Evolutionary conservation across 2,888 invertebrate species (phyloP).

Genomic region (Ophion costatus): DNA sequence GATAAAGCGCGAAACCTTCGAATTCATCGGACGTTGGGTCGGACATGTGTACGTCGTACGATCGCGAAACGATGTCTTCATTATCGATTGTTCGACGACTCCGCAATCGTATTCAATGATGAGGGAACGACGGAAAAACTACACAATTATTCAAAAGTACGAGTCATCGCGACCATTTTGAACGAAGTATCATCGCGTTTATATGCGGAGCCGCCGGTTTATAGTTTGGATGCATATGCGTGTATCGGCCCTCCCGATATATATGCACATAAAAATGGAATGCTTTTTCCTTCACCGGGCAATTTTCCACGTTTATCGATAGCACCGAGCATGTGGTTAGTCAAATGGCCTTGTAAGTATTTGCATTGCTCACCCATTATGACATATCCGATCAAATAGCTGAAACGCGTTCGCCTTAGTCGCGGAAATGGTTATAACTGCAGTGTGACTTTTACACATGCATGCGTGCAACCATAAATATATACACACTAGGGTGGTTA

Average conservation of each 20-base stretch:
- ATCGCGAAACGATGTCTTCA: conserved; percentile 8
- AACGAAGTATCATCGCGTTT: not conserved
- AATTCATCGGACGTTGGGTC: not conserved
- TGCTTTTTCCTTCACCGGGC: not conserved
- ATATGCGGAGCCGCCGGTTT: not conserved
- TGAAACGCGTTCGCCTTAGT: not conserved
- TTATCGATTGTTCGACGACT: conserved; percentile 15
- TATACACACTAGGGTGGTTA: too few species aligned
- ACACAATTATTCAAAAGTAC: not conserved
- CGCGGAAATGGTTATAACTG: conserved; percentile 7
- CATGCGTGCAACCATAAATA: not conserved
- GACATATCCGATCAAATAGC: conserved; percentile 26
- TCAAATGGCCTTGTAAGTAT: conserved; percentile 26
- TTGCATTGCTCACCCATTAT: conserved; percentile 3
- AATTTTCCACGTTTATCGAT: conserved; percentile 43
- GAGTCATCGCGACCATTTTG: not conserved
- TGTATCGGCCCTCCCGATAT: conserved; percentile 16
- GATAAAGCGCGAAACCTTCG: conserved; percentile 5
- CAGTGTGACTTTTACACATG: not conserved
- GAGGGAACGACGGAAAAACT: not conserved
- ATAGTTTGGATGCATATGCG: not conserved
- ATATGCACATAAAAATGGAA: conserved; percentile 1
- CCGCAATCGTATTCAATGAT: not conserved
- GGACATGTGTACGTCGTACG: not conserved
- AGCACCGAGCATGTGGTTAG: conserved; percentile 3